phyloP scores from a whole-genome alignment of 1,140 invertebrate genomes.

The Aphaenogaster rudis region DNA sequence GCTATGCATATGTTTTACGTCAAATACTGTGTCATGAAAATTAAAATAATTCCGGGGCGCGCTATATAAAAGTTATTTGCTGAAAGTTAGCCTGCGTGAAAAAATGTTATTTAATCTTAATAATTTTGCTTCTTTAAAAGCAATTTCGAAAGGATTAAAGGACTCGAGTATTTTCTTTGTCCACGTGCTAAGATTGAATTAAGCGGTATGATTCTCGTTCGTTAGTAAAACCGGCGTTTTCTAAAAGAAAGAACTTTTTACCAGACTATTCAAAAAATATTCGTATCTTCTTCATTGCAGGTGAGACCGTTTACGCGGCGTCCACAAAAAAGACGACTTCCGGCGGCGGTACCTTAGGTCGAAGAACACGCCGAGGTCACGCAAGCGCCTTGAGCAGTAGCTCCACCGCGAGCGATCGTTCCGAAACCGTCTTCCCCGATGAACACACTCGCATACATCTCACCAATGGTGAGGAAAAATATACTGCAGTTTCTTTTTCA shows the following conservation, averaged over 20 bases:
- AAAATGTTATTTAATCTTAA: slow-evolving; percentile 2
- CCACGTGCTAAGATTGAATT: slow-evolving; percentile 57
- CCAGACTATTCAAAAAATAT: slow-evolving; percentile 53
- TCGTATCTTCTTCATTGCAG: slow-evolving; percentile 73
- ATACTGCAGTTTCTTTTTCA: neutral
- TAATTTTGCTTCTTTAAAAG: slow-evolving; percentile 31
- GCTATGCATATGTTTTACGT: neutral
- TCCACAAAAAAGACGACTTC: slow-evolving; percentile 84
- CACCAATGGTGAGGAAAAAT: slow-evolving; percentile 76
- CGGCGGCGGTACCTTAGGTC: slow-evolving; percentile 78
- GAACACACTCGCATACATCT: slow-evolving; percentile 81
- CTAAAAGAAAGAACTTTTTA: slow-evolving; percentile 19
- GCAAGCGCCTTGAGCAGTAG: slow-evolving; percentile 81
- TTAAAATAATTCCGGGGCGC: neutral
- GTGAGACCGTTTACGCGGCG: slow-evolving; percentile 86
- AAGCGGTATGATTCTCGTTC: slow-evolving; percentile 41
- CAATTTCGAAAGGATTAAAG: slow-evolving; percentile 50
- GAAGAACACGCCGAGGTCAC: slow-evolving; percentile 81
- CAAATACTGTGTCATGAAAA: neutral
- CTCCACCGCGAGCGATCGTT: slow-evolving; percentile 81
- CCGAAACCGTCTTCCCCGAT: slow-evolving; percentile 80
- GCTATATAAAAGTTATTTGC: neutral
- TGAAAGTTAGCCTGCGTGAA: neutral
- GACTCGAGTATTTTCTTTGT: slow-evolving; percentile 36
- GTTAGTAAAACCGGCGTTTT: slow-evolving; percentile 24